phyloP scores from a whole-genome alignment of 1,140 invertebrate species.

The Cylas formicarius region DNA sequence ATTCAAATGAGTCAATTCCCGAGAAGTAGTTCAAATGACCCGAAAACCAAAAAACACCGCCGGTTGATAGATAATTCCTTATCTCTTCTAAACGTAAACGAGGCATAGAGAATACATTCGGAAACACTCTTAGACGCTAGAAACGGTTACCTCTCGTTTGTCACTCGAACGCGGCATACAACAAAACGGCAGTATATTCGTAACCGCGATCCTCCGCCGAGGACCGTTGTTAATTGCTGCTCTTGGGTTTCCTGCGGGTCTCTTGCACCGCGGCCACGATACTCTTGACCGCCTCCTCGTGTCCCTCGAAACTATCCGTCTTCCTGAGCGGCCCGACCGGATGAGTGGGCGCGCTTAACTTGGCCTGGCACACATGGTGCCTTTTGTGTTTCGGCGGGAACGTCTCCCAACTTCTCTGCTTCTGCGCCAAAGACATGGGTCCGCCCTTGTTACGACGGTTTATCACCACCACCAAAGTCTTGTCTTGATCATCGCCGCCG shows the following conservation, averaged over 20 bases:
- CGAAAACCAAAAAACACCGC: no score
- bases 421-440: constrained; percentile 47
- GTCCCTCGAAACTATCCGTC: constrained; percentile 44
- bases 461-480: constrained; percentile 41
- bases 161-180: constrained; percentile 9
- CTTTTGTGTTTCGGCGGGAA: constrained; percentile 50
- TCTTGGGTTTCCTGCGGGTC: constrained; percentile 47
- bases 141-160: no score
- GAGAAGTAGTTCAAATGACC: no score
- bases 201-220: constrained; percentile 1
- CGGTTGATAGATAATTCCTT: no score
- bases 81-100: no score
- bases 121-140: no score
- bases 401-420: constrained; percentile 60
- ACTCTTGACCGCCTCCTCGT: constrained; percentile 64
- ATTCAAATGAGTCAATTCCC: no score
- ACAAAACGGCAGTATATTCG: constrained; percentile 20
- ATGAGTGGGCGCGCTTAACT: constrained; percentile 29
- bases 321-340: constrained; percentile 26
- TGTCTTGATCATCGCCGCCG: constrained; percentile 39
- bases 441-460: constrained; percentile 29
- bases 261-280: constrained; percentile 65
- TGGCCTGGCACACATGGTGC: constrained; percentile 35
- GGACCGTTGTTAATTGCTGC: constrained; percentile 31
- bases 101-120: no score